Evolutionary conservation across 2,888 invertebrate species (phyloP).

Genomic region (Chesias legatella): DNA sequence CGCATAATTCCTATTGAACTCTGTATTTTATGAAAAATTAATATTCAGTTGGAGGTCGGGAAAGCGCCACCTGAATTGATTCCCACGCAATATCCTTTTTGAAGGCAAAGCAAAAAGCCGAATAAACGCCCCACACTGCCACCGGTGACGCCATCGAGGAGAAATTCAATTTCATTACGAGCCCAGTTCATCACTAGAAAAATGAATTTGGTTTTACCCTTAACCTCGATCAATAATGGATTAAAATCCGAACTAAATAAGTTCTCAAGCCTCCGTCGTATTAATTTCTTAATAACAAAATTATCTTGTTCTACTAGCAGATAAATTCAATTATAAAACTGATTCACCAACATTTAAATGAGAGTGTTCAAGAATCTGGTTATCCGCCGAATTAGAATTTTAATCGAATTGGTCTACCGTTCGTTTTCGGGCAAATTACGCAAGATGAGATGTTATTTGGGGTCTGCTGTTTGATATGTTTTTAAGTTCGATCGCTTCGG

Average conservation of each 20-base stretch:
- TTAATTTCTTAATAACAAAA: neutral
- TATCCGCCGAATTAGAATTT: conserved; percentile 40
- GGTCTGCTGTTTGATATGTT: conserved; percentile 47
- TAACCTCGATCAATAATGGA: conserved; percentile 32
- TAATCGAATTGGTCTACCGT: conserved; percentile 43
- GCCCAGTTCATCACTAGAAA: conserved; percentile 43
- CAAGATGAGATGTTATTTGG: conserved; percentile 49
- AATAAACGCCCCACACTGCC: conserved; percentile 48
- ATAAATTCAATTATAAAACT: conserved; percentile 4
- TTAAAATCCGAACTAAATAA: conserved; percentile 29
- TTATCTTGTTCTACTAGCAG: conserved; percentile 11
- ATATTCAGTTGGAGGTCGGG: conserved; percentile 54
- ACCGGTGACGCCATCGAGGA: conserved; percentile 42
- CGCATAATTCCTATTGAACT: conserved; percentile 35
- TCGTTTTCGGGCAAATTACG: conserved; percentile 50
- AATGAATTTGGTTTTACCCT: conserved; percentile 36
- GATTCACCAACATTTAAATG: conserved; percentile 23
- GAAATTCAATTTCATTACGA: conserved; percentile 72
- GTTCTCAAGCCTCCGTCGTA: neutral
- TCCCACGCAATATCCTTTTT: conserved; percentile 74
- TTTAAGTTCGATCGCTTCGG: conserved; percentile 52
- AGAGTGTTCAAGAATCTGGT: conserved; percentile 35
- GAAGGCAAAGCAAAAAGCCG: conserved; percentile 68
- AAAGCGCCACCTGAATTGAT: conserved; percentile 68
- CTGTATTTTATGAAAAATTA: conserved; percentile 51